Base-by-base conservation (phyloP, 2,888 invertebrate species). In the Noctua janthe region DNA sequence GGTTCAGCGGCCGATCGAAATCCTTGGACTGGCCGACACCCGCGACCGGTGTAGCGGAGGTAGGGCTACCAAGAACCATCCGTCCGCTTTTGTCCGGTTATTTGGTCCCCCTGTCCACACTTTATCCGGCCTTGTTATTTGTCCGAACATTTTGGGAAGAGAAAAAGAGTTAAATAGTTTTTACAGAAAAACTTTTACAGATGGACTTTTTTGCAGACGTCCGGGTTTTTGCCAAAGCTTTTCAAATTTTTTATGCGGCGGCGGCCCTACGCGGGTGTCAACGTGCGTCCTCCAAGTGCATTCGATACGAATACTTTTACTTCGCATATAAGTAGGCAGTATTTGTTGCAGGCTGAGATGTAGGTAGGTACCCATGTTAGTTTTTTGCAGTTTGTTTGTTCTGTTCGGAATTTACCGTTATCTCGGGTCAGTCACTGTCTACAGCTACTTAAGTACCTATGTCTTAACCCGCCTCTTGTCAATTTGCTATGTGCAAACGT, bases 301-400 rank as follows among this genome's bases (percentile, higher is more conserved):
- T 71, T 69, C 82, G 75, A 82, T 62, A 47, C 70, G 76, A 78
- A 85, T 81, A 76, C 82, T 82, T 86, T 88, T 88, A 88, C 82
- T 78, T 70, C 70, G 74, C 47, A 56, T 73, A 74, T 66, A 64
- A 29, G 71, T 29, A 70, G 23, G 23, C 39, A 54, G 29, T 70
- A 39, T 78, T 75, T 76, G 10, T 66, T 62, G 66, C 43, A 8
- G 29, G 10, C 35, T 17, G 17, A 39, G 23, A 39, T 51, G 62
- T 49, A 11, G 29, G 54, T 73, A 15, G 29, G 54, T 73, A 15
- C 43, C 10, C 64, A 15, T 47, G 64, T 47, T n/a, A 47, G 39
- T 49, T 43, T 62, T 62, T 47, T 76, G 64, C 15, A 20, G 7
- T 35, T 77, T 35, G n/a, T 29, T 76, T 54, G 29, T 73, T 70